These are phyloP conservation scores for Operophtera brumata DNA, from an alignment of 2,888 invertebrate species.

Conservation along the genomic window DNA sequence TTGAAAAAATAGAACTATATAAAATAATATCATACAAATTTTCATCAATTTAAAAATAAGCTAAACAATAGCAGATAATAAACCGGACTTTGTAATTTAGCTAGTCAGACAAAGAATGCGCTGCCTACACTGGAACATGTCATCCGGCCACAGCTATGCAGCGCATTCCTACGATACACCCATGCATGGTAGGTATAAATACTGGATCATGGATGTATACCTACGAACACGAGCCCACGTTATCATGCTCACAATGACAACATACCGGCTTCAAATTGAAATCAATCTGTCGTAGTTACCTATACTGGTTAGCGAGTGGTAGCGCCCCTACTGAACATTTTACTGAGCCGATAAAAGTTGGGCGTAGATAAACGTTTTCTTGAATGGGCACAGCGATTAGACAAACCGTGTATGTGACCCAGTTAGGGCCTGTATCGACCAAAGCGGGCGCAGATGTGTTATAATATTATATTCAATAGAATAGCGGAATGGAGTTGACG, in stretches of 20 bases:
- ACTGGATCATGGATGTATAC: too few species aligned
- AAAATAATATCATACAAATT: too few species aligned
- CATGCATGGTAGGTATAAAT: too few species aligned
- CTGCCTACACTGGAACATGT: constrained; percentile 1
- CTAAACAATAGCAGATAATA: background rate
- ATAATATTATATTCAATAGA: too few species aligned
- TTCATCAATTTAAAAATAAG: background rate
- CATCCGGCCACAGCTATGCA: background rate
- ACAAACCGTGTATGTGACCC: constrained; percentile 9
- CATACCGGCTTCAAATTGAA: background rate
- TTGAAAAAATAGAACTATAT: too few species aligned
- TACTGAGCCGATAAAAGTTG: background rate
- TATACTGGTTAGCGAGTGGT: background rate
- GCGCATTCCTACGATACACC: background rate
- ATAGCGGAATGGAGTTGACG: too few species aligned
- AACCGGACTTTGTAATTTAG: background rate
- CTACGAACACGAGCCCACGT: background rate
- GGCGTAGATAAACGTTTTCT: constrained; percentile 1
- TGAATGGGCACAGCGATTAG: constrained; percentile 6
- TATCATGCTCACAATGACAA: background rate
- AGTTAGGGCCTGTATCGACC: constrained; percentile 2
- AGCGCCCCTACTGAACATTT: background rate
- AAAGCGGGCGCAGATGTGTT: too few species aligned
- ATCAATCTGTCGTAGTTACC: background rate
- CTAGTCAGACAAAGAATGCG: constrained; percentile 3